phyloP scores from a whole-genome alignment of 2,888 invertebrate species.

The Pristionchus fissidentatus region DNA sequence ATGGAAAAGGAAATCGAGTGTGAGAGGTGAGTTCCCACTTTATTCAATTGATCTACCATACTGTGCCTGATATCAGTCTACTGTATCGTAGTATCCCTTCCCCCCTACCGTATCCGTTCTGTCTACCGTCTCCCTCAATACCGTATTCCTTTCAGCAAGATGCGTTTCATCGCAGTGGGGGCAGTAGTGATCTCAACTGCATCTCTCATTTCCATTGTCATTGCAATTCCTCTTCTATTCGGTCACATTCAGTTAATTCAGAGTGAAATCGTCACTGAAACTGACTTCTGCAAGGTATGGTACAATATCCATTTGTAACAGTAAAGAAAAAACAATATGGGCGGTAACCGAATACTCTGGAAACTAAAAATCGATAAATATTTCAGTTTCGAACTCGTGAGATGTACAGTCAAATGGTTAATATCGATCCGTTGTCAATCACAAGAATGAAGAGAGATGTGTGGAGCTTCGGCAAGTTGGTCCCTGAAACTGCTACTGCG shows the following conservation, averaged over 20 bases:
- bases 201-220: constrained; percentile 70
- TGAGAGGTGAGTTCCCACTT: neutral
- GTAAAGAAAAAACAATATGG: too few species aligned
- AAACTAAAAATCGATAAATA: neutral
- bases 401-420: constrained; percentile 66
- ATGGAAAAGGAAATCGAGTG: constrained; percentile 44
- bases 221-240: constrained; percentile 74
- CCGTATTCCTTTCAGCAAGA: constrained; percentile 53
- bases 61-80: neutral
- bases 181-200: constrained; percentile 72
- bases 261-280: constrained; percentile 70
- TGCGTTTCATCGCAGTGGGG: constrained; percentile 68
- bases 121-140: neutral
- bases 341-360: too few species aligned
- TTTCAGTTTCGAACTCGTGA: constrained; percentile 60
- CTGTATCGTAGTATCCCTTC: too few species aligned
- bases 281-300: constrained; percentile 72
- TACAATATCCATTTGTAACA: neutral
- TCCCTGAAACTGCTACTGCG: constrained; percentile 53
- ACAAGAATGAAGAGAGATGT: constrained; percentile 55
- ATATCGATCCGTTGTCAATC: constrained; percentile 47
- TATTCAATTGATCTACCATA: too few species aligned
- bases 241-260: constrained; percentile 73
- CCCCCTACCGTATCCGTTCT: neutral
- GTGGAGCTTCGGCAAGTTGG: constrained; percentile 68